Conservation (phyloP, 2,888 invertebrate species). For the Ashinkailepas kermadecensis region DNA sequence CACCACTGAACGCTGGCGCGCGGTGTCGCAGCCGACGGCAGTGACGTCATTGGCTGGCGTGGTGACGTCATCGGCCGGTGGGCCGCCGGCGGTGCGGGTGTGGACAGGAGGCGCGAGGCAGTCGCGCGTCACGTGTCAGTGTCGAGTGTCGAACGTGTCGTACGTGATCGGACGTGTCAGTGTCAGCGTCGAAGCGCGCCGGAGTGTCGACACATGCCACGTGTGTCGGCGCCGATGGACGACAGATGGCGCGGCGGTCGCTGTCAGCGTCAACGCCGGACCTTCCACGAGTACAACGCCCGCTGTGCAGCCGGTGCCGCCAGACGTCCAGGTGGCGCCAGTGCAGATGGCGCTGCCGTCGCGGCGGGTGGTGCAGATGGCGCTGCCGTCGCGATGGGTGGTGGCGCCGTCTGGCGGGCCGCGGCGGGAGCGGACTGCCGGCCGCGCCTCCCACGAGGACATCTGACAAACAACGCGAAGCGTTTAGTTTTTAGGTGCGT, state of each 20-base stretch:
- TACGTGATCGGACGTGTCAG: too few relatives aligned
- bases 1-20: not conserved
- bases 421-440: not conserved
- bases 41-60: not conserved
- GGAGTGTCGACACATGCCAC: not conserved
- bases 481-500: not conserved
- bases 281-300: not conserved
- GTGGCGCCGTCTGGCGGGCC: not conserved
- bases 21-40: not conserved
- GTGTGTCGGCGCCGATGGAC: not conserved
- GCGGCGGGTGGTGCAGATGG: not conserved
- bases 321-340: not conserved
- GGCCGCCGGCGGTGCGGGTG: too few relatives aligned
- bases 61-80: not conserved
- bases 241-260: not conserved
- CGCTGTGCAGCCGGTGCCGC: not conserved
- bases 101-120: too few relatives aligned
- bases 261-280: not conserved
- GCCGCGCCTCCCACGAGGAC: not conserved
- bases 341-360: not conserved
- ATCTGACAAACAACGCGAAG: not conserved
- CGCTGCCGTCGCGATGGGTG: not conserved
- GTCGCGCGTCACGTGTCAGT: too few relatives aligned
- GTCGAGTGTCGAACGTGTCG: too few relatives aligned
- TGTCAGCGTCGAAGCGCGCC: too few relatives aligned